Evolutionary conservation across 2,113 vertebrate genomes (phyloP).

Genomic region (Ciconia stormi): DNA sequence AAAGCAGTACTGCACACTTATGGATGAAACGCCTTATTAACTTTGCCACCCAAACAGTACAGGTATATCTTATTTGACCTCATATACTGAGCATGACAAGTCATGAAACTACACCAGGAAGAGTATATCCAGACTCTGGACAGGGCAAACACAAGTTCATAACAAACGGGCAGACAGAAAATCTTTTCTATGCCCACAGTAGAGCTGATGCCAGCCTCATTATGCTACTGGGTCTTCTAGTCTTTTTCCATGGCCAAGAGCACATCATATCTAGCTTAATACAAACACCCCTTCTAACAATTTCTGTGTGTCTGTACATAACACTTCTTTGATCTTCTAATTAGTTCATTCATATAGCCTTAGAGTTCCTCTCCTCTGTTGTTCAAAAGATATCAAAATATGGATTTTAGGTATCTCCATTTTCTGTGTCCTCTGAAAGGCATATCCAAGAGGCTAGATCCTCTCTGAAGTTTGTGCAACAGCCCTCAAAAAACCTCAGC

Average conservation of each 20-base stretch:
- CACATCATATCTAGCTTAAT: not conserved
- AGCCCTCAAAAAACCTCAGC: not conserved
- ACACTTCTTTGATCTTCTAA: not conserved
- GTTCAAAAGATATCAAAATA: not conserved
- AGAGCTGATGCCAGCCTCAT: fast-evolving
- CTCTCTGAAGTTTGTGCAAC: not conserved
- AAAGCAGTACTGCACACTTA: not conserved
- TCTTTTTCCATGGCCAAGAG: not conserved
- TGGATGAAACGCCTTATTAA: not conserved
- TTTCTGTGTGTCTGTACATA: not conserved
- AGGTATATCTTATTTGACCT: not conserved
- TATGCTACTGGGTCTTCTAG: not conserved
- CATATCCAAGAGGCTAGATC: not conserved
- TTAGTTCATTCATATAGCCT: not conserved
- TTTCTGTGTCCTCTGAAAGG: not conserved
- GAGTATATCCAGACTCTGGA: not conserved
- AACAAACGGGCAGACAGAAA: not conserved
- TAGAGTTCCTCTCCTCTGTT: not conserved
- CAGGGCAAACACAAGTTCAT: not conserved
- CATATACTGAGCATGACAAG: not conserved
- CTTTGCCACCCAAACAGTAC: fast-evolving
- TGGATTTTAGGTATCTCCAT: not conserved
- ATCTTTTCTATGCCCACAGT: not conserved
- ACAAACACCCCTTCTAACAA: not conserved
- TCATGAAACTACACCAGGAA: not conserved